Conservation (phyloP, 2,888 invertebrate genomes). For the Habroteleia sp. region DNA sequence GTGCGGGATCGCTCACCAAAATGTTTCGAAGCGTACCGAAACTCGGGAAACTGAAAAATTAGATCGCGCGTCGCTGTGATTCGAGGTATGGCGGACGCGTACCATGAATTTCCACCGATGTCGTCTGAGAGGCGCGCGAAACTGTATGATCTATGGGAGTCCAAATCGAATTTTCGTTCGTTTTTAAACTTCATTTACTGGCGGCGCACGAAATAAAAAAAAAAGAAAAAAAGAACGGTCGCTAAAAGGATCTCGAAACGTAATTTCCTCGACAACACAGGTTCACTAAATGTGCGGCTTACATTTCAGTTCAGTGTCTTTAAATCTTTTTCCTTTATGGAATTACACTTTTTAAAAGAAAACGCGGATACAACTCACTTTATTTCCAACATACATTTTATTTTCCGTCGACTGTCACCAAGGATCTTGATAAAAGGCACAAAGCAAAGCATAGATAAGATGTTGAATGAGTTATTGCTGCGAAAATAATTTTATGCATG, state of each 20-base stretch:
- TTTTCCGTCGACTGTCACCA: too few relatives aligned
- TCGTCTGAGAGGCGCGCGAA: conserved; percentile 47
- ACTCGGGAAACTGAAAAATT: conserved; percentile 75
- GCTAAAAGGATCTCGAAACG: conserved; percentile 71
- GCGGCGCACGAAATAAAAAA: conserved; percentile 52
- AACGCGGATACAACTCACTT: conserved; percentile 38
- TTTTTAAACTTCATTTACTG: conserved; percentile 76
- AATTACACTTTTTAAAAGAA: conserved; percentile 33
- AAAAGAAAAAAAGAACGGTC: conserved; percentile 62
- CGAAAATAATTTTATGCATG: not conserved
- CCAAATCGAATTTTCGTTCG: conserved; percentile 77
- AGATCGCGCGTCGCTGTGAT: conserved; percentile 66
- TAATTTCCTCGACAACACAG: conserved; percentile 70
- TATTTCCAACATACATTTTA: conserved; percentile 37
- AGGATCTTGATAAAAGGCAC: conserved; percentile 11
- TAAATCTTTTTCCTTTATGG: conserved; percentile 51
- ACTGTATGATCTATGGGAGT: conserved; percentile 74
- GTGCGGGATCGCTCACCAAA: conserved; percentile 63
- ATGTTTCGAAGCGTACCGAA: conserved; percentile 64
- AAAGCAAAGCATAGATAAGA: conserved; percentile 17
- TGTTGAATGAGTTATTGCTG: not conserved
- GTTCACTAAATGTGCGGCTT: conserved; percentile 69
- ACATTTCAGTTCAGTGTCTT: conserved; percentile 64
- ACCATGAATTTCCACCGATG: conserved; percentile 68
- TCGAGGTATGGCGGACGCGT: conserved; percentile 50